Percentiles rank a stretch among this genome's conserved stretches.
phyloP scores from a whole-genome alignment of 2,888 invertebrate genomes.

The Dichetophora obliterata region DNA sequence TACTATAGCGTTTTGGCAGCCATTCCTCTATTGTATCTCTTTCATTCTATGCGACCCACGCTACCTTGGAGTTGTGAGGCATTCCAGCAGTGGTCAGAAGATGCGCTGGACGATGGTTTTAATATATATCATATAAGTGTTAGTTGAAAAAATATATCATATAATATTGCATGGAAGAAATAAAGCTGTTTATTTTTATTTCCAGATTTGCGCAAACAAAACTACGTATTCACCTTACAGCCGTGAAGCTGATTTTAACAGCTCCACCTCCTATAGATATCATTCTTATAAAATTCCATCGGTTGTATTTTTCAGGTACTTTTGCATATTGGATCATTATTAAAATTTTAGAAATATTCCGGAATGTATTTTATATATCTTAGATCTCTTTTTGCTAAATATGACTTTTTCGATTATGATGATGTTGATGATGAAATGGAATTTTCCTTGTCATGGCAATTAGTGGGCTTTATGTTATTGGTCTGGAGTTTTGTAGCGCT shows the following conservation, averaged over 20 bases:
- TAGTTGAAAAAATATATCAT: too few species aligned
- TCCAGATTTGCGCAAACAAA: too few species aligned
- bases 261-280: neutral
- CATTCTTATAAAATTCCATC: slow-evolving; percentile 54
- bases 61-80: slow-evolving; percentile 87
- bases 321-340: too few species aligned
- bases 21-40: slow-evolving; percentile 84
- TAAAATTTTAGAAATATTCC: too few species aligned
- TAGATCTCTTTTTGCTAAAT: neutral
- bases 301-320: slow-evolving; percentile 57
- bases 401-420: neutral
- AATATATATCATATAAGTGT: too few species aligned
- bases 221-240: too few species aligned
- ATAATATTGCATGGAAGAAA: too few species aligned
- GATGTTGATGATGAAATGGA: neutral
- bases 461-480: slow-evolving; percentile 2
- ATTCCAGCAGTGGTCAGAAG: slow-evolving; percentile 45
- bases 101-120: neutral
- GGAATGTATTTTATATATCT: neutral
- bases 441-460: slow-evolving; percentile 19
- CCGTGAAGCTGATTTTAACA: neutral
- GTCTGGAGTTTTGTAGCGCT: slow-evolving; percentile 20
- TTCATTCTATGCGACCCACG: slow-evolving; percentile 76
- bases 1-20: slow-evolving; percentile 88
- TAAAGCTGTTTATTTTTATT: too few species aligned